Base-by-base conservation (phyloP, 1,140 invertebrate genomes). In the Drosophila ohnishii region DNA sequence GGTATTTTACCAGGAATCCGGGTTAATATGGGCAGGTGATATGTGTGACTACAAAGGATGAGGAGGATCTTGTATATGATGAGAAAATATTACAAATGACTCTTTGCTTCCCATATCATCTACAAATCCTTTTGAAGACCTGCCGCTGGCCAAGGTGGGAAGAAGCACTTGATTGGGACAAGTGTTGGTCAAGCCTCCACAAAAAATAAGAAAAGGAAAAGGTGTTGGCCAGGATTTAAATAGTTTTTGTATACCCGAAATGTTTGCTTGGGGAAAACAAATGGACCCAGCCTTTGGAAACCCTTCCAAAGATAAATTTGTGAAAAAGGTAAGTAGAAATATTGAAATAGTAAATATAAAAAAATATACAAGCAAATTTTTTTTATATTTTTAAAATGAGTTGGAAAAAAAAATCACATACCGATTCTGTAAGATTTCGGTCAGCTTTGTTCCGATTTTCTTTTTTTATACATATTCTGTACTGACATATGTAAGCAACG, bases 1-100 rank as follows among this genome's bases (percentile, higher is more conserved):
- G 28, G 51, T 56, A 35, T 56, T 67, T 80, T 85, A 85, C 81
- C 56, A 62, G 67, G 80, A 84, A 84, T 84, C 80, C 71, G 63
- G 80, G 71, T 63, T 69, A 76, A 85, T 77, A 84, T 63, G 57
- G 60, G 69, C 81, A 84, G 81, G 81, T 80, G 81, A 85, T 74
- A 39, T 53, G 63, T 42, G 75, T 62, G 35, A 59, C 58, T 47
- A n/a, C 25, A 34, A 65, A 50, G 22, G 56, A 14, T 13, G 48
- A 34, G 44, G 19, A 47, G 45, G 22, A 48, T 28, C 13, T 16
- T 13, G 22, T 55, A 32, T 69, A 25, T 37, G 56, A 70, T 69
- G 51, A 28, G 58, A 70, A 77, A 70, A 77, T 73, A 77, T 78
- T 75, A 77, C 57, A 84, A 65, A 84, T 80, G 66, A 62, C 47